These are phyloP conservation scores for Etia nguti DNA, from an alignment of 2,113 vertebrate species.

Conservation along the genomic window DNA sequence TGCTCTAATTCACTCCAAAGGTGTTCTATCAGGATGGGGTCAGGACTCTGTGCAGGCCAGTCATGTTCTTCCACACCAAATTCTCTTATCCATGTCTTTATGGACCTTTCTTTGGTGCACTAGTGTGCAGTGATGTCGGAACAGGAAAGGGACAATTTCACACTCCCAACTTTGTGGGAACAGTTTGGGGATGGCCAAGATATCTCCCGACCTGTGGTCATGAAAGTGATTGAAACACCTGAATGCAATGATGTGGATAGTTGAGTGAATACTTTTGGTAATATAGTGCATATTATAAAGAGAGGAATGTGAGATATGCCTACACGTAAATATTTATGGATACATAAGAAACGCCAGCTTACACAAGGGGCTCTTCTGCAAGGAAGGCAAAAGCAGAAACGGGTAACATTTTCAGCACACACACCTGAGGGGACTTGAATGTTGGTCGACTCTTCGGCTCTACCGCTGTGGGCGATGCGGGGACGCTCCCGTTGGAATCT, in stretches of 20 bases:
- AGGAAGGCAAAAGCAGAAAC: not conserved
- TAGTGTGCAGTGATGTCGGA: not conserved
- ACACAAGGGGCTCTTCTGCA: not conserved
- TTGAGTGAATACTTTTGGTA: not conserved
- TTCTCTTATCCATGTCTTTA: not conserved
- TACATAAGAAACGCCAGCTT: not conserved
- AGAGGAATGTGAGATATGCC: not conserved
- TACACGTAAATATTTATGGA: not conserved
- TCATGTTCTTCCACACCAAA: not conserved
- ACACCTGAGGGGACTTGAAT: constrained; percentile 71
- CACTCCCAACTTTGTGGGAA: too few species aligned
- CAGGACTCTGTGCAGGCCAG: not conserved
- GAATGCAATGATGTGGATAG: not conserved
- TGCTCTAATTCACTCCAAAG: not conserved
- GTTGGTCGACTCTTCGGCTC: constrained; percentile 52
- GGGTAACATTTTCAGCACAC: not conserved
- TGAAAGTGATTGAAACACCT: not conserved
- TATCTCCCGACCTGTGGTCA: too few species aligned
- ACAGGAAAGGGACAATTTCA: too few species aligned
- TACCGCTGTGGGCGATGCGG: constrained; percentile 55
- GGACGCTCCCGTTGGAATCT: constrained; percentile 74
- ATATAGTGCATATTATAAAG: not conserved
- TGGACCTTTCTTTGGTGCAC: not conserved
- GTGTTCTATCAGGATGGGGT: accelerated
- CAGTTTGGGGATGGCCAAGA: too few species aligned